Evolutionary conservation across 2,113 vertebrate genomes (phyloP).

Genomic region (Carlito syrichta): DNA sequence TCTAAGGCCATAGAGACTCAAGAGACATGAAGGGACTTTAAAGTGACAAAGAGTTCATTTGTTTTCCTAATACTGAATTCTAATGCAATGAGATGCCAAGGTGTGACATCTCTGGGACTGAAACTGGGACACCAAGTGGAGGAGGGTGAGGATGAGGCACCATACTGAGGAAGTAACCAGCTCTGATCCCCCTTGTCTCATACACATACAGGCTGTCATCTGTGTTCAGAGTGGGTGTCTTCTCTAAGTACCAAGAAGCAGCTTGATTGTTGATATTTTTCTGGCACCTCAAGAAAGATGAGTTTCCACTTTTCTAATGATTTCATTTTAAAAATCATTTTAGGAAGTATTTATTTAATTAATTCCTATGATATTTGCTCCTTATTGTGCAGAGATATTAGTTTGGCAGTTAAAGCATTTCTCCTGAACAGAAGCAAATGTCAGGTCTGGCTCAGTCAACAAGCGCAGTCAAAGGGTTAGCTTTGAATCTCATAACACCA

Average conservation of each 20-base stretch:
- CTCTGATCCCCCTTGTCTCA: not conserved
- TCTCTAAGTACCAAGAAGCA: not conserved
- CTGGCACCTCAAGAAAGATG: not conserved
- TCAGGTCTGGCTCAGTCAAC: conserved; percentile 9
- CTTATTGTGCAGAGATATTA: conserved; percentile 41
- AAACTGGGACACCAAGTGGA: not conserved
- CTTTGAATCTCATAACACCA: conserved; percentile 26
- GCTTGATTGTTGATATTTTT: not conserved
- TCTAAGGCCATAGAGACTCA: not conserved
- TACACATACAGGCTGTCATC: not conserved
- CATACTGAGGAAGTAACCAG: not conserved
- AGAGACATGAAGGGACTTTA: not conserved
- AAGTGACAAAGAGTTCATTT: not conserved
- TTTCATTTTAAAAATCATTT: conserved; percentile 34
- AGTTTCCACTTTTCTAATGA: not conserved
- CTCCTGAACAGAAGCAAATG: conserved; percentile 60
- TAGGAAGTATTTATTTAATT: conserved; percentile 24
- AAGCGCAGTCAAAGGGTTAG: not conserved
- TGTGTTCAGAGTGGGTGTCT: not conserved
- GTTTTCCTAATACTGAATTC: not conserved
- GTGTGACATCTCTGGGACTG: not conserved
- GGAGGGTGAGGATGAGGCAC: too few relatives aligned
- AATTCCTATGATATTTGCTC: conserved; percentile 24
- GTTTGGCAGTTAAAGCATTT: conserved; percentile 31
- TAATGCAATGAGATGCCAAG: not conserved